These are phyloP conservation scores for Rhyacophila evoluta DNA, from an alignment of 2,888 invertebrate species.

Conservation along the genomic window DNA sequence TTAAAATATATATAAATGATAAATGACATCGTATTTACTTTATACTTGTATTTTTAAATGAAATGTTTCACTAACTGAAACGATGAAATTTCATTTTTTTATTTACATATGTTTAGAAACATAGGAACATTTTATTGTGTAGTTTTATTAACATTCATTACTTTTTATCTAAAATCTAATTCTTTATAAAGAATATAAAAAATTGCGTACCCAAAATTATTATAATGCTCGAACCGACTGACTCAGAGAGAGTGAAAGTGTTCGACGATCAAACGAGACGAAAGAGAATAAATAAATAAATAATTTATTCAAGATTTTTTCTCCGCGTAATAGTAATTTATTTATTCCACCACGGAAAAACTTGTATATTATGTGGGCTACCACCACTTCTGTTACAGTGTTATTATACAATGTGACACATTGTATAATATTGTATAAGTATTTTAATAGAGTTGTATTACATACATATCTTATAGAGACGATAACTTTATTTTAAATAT, in stretches of 20 bases:
- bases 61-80: too few species aligned
- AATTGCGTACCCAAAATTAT: not conserved
- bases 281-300: not conserved
- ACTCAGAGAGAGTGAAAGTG: slow-evolving; percentile 2
- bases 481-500: not conserved
- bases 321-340: not conserved
- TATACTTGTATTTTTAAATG: too few species aligned
- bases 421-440: not conserved
- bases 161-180: too few species aligned
- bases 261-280: not conserved
- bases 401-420: slow-evolving; percentile 5
- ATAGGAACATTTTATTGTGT: too few species aligned
- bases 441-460: not conserved
- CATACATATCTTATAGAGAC: not conserved
- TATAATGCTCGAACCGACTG: not conserved
- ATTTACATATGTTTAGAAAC: too few species aligned
- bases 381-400: not conserved
- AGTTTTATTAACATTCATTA: too few species aligned
- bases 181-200: not conserved
- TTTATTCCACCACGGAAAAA: not conserved
- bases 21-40: too few species aligned
- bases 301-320: slow-evolving; percentile 6
- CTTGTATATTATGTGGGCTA: not conserved
- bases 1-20: too few species aligned
- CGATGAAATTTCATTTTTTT: too few species aligned